Evolutionary conservation across 1,140 invertebrate species (phyloP).

Genomic region (Lamellibrachia luymesi): DNA sequence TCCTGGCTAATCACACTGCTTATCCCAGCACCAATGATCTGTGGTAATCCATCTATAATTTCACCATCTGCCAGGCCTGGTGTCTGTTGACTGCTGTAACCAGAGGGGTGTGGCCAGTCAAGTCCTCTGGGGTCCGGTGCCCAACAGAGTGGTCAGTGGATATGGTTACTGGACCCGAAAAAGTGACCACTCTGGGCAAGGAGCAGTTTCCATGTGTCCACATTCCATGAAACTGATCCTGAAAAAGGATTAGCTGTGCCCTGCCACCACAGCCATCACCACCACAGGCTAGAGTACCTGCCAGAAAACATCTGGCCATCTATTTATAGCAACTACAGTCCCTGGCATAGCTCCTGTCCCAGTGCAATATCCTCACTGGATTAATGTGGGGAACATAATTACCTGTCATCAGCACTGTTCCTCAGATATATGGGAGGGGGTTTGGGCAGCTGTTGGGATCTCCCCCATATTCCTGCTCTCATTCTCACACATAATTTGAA

Average conservation of each 20-base stretch:
- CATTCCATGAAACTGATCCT: background rate
- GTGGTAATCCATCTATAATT: slow-evolving; percentile 5
- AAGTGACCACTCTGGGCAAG: background rate
- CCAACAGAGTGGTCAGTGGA: background rate
- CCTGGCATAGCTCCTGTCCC: background rate
- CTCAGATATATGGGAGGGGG: background rate
- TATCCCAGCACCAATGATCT: background rate
- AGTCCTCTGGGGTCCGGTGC: background rate
- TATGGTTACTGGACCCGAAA: background rate
- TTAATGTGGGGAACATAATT: background rate
- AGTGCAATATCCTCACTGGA: background rate
- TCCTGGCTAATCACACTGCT: background rate
- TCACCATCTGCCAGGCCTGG: background rate
- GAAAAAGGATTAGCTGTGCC: background rate
- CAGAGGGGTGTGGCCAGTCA: background rate
- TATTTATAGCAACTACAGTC: background rate
- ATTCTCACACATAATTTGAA: background rate
- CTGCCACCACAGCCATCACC: background rate
- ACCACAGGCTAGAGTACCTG: background rate
- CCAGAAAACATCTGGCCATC: background rate
- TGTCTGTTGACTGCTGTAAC: background rate
- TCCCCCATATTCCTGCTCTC: background rate
- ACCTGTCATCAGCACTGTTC: background rate
- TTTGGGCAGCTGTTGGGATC: background rate
- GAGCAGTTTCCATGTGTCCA: background rate